Base-by-base conservation (phyloP, 2,888 invertebrate species). In the Phyllotreta striolata region DNA sequence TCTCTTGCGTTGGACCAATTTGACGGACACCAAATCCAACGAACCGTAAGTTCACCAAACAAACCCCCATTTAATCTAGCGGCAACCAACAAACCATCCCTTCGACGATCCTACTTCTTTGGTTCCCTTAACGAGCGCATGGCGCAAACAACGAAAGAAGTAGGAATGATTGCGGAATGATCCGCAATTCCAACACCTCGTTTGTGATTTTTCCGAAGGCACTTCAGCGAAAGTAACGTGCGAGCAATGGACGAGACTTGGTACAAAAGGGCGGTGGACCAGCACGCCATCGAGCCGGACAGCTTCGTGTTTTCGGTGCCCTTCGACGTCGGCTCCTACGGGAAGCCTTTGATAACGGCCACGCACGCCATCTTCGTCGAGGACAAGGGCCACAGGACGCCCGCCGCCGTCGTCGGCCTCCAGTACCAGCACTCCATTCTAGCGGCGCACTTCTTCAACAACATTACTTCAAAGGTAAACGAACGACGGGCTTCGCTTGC, bases 251-350 rank as follows among this genome's bases (percentile, higher is more conserved):
- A 96, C 77, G 91, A 92, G 64, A 87, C 92, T 39, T 96, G 95
- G 95, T 96, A 95, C 78, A 91, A 91, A 72, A 85, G 96, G 57
- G 95, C 96, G 0, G 93, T 96, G 1, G 95, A 96, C 78, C 95
- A 95, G 74, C 92, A 95, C 77, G 83, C 88, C 0, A 87, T 93
- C 56, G 93, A 95, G 73, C 91, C 91, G 0, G 92, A 94, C 74
- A 93, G 95, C 79, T 96, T 95, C 79, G 95, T 96, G 1, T 96
- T 91, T 81, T 94, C 95, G 51, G 91, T 93, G 37, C 92, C 92
- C 0, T 92, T 92, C 79, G 89, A 91, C 74, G 88, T 89, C 58
- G 80, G 80, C 0, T 79, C 82, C 58, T 78, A 81, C 67, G 82
- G 80, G 37, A 82, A 83, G 65, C 90, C 92, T 1, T 78, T 93